These are phyloP conservation scores for Tenebrosternarchus preto DNA, from an alignment of 2,113 vertebrate species.

Conservation along the genomic window DNA sequence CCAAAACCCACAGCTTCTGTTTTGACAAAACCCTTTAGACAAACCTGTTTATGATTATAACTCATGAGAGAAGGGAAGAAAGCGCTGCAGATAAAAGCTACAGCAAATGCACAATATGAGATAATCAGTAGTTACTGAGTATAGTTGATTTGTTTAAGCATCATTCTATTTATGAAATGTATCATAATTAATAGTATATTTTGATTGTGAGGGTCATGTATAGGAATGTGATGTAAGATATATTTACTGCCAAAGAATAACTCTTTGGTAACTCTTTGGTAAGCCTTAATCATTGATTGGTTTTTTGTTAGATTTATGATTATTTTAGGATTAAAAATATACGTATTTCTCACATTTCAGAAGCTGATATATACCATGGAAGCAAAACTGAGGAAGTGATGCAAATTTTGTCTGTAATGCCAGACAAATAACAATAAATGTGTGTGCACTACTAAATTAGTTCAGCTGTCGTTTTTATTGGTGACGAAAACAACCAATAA, in stretches of 20 bases:
- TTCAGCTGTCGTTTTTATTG: too few relatives aligned
- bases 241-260: too few relatives aligned
- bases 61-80: neutral
- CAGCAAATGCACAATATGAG: neutral
- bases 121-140: neutral
- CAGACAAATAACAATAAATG: too few relatives aligned
- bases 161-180: neutral
- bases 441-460: too few relatives aligned
- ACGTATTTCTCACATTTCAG: neutral
- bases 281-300: too few relatives aligned
- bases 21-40: neutral
- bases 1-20: constrained; percentile 42
- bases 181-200: neutral
- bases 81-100: neutral
- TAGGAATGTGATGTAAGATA: too few relatives aligned
- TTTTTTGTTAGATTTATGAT: too few relatives aligned
- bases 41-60: neutral
- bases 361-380: neutral
- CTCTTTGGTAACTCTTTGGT: too few relatives aligned
- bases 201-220: too few relatives aligned
- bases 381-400: too few relatives aligned
- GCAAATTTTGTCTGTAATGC: neutral
- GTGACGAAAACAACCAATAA: neutral
- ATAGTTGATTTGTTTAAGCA: too few relatives aligned
- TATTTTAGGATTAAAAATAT: too few relatives aligned